Conservation (phyloP, 37 sponge, comb jelly and placozoan species). For the Agelas oroides region DNA sequence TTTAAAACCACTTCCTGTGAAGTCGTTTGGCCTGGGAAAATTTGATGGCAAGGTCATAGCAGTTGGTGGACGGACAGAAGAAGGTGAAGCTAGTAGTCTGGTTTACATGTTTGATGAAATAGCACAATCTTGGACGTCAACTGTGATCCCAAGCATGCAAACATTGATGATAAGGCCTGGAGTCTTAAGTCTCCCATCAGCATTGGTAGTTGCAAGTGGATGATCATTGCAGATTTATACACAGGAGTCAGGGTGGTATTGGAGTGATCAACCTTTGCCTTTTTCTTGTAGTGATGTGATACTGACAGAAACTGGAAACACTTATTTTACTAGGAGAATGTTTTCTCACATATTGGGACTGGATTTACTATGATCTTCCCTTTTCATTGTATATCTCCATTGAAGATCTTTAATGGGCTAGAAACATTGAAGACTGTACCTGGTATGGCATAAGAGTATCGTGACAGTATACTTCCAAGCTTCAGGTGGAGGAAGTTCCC, state of each 20-base stretch:
- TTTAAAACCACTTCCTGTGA: conserved; percentile 14
- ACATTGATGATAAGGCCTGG: conserved; percentile 5
- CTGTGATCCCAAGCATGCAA: conserved; percentile 17
- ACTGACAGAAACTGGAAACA: conserved; percentile 20
- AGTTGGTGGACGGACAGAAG: conserved; percentile 14
- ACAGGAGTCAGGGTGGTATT: conserved; percentile 28
- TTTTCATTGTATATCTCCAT: no score
- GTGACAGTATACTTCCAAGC: no score
- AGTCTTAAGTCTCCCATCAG: conserved; percentile 35
- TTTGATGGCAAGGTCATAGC: conserved; percentile 31
- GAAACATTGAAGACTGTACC: no score
- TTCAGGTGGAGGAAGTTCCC: no score
- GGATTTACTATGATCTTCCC: no score
- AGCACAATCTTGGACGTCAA: neutral
- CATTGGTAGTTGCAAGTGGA: conserved; percentile 25
- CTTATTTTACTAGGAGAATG: no score
- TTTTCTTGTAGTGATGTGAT: conserved; percentile 11
- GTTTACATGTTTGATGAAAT: neutral
- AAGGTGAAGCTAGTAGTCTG: conserved; percentile 1
- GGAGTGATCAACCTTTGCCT: conserved; percentile 35
- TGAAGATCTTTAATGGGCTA: no score
- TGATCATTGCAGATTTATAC: conserved; percentile 11
- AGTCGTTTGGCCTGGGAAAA: conserved; percentile 40
- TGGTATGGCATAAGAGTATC: no score
- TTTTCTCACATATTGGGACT: no score